These are phyloP conservation scores for Sogatella furcifera DNA, from an alignment of 1,140 invertebrate species.

Conservation along the genomic window DNA sequence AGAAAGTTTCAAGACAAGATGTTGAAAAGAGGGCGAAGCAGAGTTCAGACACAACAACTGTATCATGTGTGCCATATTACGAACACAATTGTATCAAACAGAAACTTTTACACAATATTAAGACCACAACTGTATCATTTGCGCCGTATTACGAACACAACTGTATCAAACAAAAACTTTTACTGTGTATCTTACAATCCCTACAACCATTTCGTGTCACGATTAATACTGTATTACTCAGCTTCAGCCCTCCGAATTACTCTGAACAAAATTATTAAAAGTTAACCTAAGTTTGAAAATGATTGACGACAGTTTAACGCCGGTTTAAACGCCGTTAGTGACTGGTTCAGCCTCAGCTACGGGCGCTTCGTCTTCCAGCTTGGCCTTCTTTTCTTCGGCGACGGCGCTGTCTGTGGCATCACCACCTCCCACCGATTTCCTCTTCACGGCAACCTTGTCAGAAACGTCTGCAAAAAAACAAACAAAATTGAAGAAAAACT, in stretches of 20 bases:
- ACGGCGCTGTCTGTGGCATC: conserved; percentile 29
- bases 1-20: no score
- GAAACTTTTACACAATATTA: no score
- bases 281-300: background rate
- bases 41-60: no score
- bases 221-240: background rate
- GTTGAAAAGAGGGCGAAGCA: background rate
- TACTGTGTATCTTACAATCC: no score
- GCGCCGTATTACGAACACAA: no score
- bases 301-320: background rate
- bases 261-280: no score
- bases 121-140: no score
- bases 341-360: conserved; percentile 42
- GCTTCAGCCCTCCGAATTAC: background rate
- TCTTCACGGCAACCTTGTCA: conserved; percentile 35
- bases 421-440: conserved; percentile 52
- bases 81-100: no score
- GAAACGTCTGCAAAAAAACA: background rate
- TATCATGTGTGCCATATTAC: no score
- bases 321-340: conserved; percentile 37
- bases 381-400: conserved; percentile 52
- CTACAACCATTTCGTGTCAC: background rate
- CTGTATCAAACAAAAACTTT: background rate
- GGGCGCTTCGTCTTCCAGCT: conserved; percentile 45
- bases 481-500: background rate